phyloP scores from a whole-genome alignment of 2,888 invertebrate species.

The Noctua fimbriata region DNA sequence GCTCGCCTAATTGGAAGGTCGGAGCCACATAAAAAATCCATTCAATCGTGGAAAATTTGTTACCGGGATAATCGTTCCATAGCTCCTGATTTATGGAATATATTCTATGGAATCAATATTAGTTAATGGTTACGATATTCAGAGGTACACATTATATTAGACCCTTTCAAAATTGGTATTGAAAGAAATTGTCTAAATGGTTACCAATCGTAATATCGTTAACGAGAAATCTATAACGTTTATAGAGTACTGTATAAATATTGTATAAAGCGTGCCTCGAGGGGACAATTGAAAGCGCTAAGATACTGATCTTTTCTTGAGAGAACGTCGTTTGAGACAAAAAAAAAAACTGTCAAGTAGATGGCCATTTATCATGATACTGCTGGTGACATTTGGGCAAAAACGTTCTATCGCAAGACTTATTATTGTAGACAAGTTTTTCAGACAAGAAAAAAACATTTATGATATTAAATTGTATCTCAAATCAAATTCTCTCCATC shows the following conservation, averaged over 20 bases:
- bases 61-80: conserved; percentile 65
- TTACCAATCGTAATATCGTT: conserved; percentile 35
- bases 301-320: conserved; percentile 60
- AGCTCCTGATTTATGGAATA: conserved; percentile 56
- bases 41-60: conserved; percentile 74
- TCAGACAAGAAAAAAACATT: conserved; percentile 12
- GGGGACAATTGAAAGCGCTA: conserved; percentile 51
- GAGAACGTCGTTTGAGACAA: conserved; percentile 55
- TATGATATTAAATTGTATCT: conserved; percentile 16
- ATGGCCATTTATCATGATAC: conserved; percentile 71
- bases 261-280: conserved; percentile 42
- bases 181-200: conserved; percentile 31
- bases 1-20: conserved; percentile 79
- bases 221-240: conserved; percentile 27
- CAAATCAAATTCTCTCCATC: neutral
- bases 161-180: conserved; percentile 22
- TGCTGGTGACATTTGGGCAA: conserved; percentile 64
- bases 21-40: conserved; percentile 74
- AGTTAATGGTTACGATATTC: conserved; percentile 45
- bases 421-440: conserved; percentile 43
- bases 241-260: conserved; percentile 22
- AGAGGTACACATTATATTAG: conserved; percentile 26
- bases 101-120: conserved; percentile 56
- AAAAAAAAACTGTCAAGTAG: conserved; percentile 61
- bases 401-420: conserved; percentile 54